Conservation (phyloP, 2,888 invertebrate genomes). For the Clitarchus hookeri region DNA sequence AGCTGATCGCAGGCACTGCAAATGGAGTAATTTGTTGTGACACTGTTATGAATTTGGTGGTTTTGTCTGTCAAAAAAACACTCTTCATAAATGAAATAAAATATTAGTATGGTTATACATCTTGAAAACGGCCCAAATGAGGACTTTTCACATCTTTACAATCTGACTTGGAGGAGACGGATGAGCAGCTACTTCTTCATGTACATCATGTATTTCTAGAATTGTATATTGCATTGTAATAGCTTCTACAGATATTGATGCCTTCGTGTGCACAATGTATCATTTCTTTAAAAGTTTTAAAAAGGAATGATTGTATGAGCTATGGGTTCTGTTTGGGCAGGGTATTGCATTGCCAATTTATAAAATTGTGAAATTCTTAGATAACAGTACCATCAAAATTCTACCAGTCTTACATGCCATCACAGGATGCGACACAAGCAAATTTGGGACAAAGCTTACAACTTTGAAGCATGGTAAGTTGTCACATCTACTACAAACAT, state of each 20-base stretch:
- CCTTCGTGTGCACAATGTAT: neutral
- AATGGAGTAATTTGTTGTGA: too few relatives aligned
- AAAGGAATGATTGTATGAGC: neutral
- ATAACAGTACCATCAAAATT: neutral
- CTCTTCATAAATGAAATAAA: too few relatives aligned
- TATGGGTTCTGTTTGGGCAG: conserved; percentile 1
- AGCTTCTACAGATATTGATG: neutral
- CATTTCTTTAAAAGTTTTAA: conserved; percentile 8
- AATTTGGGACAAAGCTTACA: conserved; percentile 17
- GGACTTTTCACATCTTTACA: neutral
- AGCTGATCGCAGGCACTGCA: too few relatives aligned
- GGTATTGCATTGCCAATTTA: conserved; percentile 2
- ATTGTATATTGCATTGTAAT: neutral
- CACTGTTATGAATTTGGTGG: too few relatives aligned
- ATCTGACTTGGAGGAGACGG: neutral
- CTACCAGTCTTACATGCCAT: neutral
- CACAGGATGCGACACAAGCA: conserved; percentile 3
- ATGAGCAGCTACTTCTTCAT: neutral
- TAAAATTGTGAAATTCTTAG: neutral
- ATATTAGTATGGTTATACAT: too few relatives aligned
- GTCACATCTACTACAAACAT: conserved; percentile 20
- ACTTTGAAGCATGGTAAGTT: neutral
- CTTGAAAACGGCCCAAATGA: too few relatives aligned
- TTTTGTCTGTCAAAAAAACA: too few relatives aligned
- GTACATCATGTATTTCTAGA: neutral